These are phyloP conservation scores for Drosophila diplacantha DNA, from an alignment of 2,888 invertebrate genomes.

Conservation along the genomic window DNA sequence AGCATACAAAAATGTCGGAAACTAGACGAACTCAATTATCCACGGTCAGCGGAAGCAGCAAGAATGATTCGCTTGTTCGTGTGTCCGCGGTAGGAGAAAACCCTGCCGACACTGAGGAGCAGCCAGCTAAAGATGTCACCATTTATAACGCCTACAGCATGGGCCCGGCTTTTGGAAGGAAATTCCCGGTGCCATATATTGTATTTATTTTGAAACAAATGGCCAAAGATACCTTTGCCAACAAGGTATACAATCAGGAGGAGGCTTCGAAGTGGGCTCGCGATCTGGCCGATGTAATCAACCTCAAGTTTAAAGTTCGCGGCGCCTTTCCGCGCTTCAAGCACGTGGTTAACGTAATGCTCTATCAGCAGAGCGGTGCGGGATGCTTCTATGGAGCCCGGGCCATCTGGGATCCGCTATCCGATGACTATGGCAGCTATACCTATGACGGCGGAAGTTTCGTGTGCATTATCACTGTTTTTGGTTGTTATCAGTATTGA, in stretches of 20 bases:
- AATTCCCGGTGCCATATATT: constrained; percentile 54
- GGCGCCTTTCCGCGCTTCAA: constrained; percentile 46
- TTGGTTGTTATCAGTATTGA: constrained; percentile 55
- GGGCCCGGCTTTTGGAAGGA: constrained; percentile 58
- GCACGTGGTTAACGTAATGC: constrained; percentile 47
- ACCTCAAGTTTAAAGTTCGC: constrained; percentile 42
- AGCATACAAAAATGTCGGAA: not conserved
- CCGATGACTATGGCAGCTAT: constrained; percentile 45
- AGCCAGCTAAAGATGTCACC: constrained; percentile 52
- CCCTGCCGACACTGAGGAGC: not conserved
- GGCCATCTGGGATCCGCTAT: constrained; percentile 52
- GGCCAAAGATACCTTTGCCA: constrained; percentile 24
- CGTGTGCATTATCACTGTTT: constrained; percentile 44
- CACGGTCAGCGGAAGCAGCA: not conserved
- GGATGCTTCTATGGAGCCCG: constrained; percentile 56
- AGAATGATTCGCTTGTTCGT: not conserved
- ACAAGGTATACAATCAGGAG: constrained; percentile 39
- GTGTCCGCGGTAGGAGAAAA: not conserved
- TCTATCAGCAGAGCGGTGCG: constrained; percentile 56
- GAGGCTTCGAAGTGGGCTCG: constrained; percentile 55
- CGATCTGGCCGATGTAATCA: constrained; percentile 50
- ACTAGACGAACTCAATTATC: not conserved
- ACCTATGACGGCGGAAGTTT: constrained; percentile 41
- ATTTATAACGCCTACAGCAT: constrained; percentile 51
- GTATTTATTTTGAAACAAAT: constrained; percentile 34